Percentiles rank a stretch among this genome's conserved stretches.
Conservation (phyloP, 2,797 vertebrate species). For the Hippoglossus hippoglossus region DNA sequence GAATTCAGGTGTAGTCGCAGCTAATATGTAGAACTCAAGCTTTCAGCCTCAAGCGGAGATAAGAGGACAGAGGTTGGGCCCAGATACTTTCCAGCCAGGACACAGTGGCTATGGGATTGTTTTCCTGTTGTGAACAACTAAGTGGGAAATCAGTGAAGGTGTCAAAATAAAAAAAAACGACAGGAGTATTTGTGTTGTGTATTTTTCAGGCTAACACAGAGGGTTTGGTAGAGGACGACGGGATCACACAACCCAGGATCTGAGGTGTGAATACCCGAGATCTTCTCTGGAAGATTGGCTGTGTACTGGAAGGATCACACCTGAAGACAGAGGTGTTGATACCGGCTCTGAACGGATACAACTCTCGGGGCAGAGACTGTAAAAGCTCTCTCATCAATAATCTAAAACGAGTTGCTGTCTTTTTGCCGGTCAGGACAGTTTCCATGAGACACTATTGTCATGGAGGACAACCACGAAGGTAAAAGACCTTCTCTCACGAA, state of each 20-base stretch:
- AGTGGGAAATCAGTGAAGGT: too few relatives aligned
- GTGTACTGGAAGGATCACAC: too few relatives aligned
- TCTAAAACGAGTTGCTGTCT: not conserved
- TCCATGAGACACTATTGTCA: conserved; percentile 17
- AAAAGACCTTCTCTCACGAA: conserved; percentile 45
- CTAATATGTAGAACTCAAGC: not conserved
- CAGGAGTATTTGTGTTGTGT: too few relatives aligned
- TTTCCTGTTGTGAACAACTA: too few relatives aligned
- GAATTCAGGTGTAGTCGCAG: too few relatives aligned
- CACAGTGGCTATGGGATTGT: too few relatives aligned
- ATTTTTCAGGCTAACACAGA: not conserved
- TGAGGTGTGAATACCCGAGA: not conserved
- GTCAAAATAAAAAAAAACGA: too few relatives aligned
- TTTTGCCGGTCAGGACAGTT: not conserved
- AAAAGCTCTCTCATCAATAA: not conserved
- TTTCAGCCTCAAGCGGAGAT: not conserved
- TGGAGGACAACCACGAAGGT: conserved; percentile 27
- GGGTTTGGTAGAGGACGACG: not conserved
- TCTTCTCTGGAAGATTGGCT: not conserved
- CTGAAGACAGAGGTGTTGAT: too few relatives aligned
- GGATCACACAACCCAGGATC: not conserved
- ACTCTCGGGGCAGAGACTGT: too few relatives aligned
- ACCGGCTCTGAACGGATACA: too few relatives aligned
- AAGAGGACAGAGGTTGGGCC: not conserved
- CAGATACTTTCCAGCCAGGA: too few relatives aligned